Evolutionary conservation across 2,888 invertebrate species (phyloP).

Genomic region (Xanthorhoe designata): DNA sequence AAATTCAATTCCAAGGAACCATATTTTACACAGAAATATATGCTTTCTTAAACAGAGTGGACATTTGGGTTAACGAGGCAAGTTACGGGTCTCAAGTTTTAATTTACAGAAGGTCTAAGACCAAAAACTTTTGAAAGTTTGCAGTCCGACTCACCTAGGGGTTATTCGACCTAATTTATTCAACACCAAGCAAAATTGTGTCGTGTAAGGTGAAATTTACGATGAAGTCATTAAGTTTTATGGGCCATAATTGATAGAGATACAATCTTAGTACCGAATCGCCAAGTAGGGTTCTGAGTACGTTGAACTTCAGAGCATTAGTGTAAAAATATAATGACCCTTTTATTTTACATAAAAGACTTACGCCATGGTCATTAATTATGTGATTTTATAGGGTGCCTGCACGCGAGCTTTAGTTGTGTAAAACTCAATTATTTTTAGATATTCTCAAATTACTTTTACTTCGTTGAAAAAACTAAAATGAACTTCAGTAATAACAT

Average conservation of each 20-base stretch:
- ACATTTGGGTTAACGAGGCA: constrained; percentile 31
- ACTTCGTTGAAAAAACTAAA: not conserved
- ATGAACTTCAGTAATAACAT: not conserved
- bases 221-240: constrained; percentile 85
- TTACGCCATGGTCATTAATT: constrained; percentile 79
- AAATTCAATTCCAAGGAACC: not conserved
- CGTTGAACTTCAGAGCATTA: constrained; percentile 76
- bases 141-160: constrained; percentile 45
- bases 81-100: constrained; percentile 35
- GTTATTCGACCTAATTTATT: constrained; percentile 80
- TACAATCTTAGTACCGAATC: constrained; percentile 79
- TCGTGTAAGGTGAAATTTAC: constrained; percentile 83
- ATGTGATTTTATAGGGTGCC: constrained; percentile 70
- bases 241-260: constrained; percentile 84
- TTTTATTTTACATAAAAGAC: constrained; percentile 73
- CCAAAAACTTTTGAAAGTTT: constrained; percentile 35
- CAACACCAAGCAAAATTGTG: constrained; percentile 80
- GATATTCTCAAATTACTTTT: not conserved
- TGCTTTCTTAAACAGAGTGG: constrained; percentile 38
- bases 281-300: constrained; percentile 77
- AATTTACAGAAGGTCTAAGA: constrained; percentile 41
- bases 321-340: constrained; percentile 73
- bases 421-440: constrained; percentile 60
- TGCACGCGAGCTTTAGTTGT: constrained; percentile 70
- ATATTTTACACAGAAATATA: constrained; percentile 29